Base-by-base conservation (phyloP, 2,797 vertebrate species). In the Rhinogobio ventralis region DNA sequence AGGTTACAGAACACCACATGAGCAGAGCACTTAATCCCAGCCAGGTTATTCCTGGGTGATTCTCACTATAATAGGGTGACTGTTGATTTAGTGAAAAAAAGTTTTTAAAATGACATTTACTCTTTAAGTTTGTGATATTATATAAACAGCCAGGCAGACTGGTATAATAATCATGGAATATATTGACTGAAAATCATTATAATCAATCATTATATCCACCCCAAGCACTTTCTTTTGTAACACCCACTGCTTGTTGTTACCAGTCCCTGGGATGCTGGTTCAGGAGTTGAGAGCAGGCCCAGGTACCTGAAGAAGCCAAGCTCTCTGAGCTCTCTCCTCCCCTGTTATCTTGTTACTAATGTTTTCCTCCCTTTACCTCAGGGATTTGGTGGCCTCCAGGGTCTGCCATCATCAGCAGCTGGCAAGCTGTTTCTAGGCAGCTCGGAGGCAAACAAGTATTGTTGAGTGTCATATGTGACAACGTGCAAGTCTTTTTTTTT, bases 381-480 rank as follows among this genome's bases (percentile, higher is more conserved):
- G 86, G 86, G 86, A 83, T 87, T 77, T 64, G 9, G 20, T 53
- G 83, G 75, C 88, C 83, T 88, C 89, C 86, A 89, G 83, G 62
- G 89, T 82, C 88, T 85, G 71, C 79, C 82, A 87, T 89, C 90
- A 90, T 88, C 91, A 90, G 81, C 84, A 87, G 71, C 82, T 66
- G 71, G 81, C 87, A 91, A 90, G 85, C 89, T 91, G 86, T 92
- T 94, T 93, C 89, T 88, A 92, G 90, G 89, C 86, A 85, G 45
- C 91, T 55, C 85, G 66, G 25, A 89, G 89, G 78, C 91, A 92
- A 94, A 92, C 88, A 93, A 91, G 72, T n/a, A 66, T 83, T 76
- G 72, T 85, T 87, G 62, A 83, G 82, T 83, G 82, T 83, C 82
- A 76, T 76, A 83, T 76, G 66, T 83, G 82, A 83, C 82, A 76